These are phyloP conservation scores for Poecilus cupreus DNA, from an alignment of 2,888 invertebrate genomes.

Conservation along the genomic window DNA sequence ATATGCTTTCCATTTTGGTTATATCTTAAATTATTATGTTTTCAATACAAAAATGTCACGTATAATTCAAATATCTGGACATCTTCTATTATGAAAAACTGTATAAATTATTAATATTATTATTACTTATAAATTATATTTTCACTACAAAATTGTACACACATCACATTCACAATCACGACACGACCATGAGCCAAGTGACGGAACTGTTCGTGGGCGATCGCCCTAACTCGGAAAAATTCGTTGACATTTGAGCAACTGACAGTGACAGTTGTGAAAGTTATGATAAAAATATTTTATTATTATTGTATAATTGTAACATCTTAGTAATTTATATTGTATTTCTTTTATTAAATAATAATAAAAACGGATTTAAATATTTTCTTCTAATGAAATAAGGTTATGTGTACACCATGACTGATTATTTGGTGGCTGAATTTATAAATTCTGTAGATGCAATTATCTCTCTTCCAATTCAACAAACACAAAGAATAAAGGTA, in stretches of 20 bases:
- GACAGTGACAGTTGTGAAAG: slow-evolving; percentile 15
- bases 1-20: slow-evolving; percentile 37
- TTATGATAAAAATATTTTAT: neutral
- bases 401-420: slow-evolving; percentile 53
- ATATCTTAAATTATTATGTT: slow-evolving; percentile 19
- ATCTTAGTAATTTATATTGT: neutral
- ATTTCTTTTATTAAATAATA: neutral
- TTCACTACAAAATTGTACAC: slow-evolving; percentile 8
- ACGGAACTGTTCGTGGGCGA: neutral
- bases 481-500: slow-evolving; percentile 85
- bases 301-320: neutral
- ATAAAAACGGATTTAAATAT: neutral
- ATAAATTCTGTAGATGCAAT: slow-evolving; percentile 74
- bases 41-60: slow-evolving; percentile 36
- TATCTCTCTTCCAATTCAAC: slow-evolving; percentile 78
- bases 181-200: slow-evolving; percentile 33
- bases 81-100: slow-evolving; percentile 21
- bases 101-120: neutral
- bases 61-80: slow-evolving; percentile 16
- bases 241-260: slow-evolving; percentile 19
- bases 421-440: slow-evolving; percentile 68
- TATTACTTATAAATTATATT: slow-evolving; percentile 18
- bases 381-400: slow-evolving; percentile 5
- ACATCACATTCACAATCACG: slow-evolving; percentile 22
- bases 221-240: neutral